Base-by-base conservation (phyloP, 2,888 invertebrate genomes). In the Chironomus riparius region DNA sequence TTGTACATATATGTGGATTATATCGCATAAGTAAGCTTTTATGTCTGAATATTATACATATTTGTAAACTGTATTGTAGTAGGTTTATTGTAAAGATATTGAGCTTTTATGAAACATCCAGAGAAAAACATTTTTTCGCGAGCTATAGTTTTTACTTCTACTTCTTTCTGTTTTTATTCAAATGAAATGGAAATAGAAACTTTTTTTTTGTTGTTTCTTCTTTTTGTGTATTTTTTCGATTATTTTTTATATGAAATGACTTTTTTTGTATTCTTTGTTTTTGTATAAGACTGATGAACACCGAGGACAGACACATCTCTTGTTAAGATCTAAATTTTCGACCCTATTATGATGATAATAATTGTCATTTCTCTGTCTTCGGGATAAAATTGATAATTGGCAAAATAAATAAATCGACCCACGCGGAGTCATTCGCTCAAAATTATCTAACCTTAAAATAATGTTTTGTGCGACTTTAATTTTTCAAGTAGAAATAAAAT, bases 401-500 rank as follows among this genome's bases (percentile, higher is more conserved):
- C 38, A 38, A 38, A 38, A 38, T 10, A 38, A 38, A 2, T 2
- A 28, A 4, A 38, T 38, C 3, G 4, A 4, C 38, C 3, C 28
- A 4, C 38, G 38, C 38, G 38, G 38, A 38, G 10, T 4, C 3
- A 28, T 28, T 4, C 28, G 1, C 22, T 24, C 22, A 28, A 28
- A 28, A 24, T 65, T 21, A 65, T 15, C 13, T 56, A 56, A 56
- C n/a, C 15, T 22, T 12, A 65, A 21, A 24, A 15, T 65, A 21
- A 24, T 65, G 22, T 24, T 65, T 56, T 56, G 56, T 56, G 56
- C 56, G 3, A 56, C 56, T 56, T n/a, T 24, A 24, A 65, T 24
- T 47, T 74, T 68, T 74, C 68, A n/a, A 38, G 47, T 68, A 74
- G 74, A 73, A 50, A 74, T 62, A 62, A 74, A 74, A 68, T 74